Base-by-base conservation (phyloP, 2,113 vertebrate species). In the Varanus komodoensis region DNA sequence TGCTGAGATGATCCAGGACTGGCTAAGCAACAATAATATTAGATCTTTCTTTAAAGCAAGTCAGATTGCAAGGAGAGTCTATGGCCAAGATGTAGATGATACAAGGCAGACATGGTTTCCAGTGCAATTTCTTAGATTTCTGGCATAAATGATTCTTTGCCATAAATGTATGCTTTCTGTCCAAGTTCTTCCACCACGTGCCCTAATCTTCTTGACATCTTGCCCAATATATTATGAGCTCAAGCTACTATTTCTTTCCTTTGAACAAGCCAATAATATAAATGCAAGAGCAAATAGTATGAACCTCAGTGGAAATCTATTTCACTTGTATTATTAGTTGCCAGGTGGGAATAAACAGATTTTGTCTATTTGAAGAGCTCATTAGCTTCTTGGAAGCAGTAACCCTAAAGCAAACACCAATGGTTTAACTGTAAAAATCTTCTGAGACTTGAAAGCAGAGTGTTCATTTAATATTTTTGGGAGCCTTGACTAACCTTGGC, bases 181-280 rank as follows among this genome's bases (percentile, higher is more conserved):
- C 94, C 81, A 90, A 84, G 84, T 93, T 93, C 9, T 83, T 94
- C 81, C 92, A 93, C 89, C 88, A 95, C 91, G 91, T 94, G 92
- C 91, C 85, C 90, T 96, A 95, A 96, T 96, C 96, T 95, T 95
- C 93, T 95, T 96, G 95, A 92, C 92, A 91, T 68, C 94, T 93
- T 96, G 94, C 95, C 94, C 92, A 94, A 95, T 54, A 64, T 89
- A 94, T 93, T 95, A 95, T 87, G 89, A 96, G 86, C 84, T 94
- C 87, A 94, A 96, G 92, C 94, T 94, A 94, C 94, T 93, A 95
- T 94, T 96, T 96, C 92, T 96, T 96, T 96, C 94, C 94, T 94
- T 95, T 95, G 83, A 92, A 94, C 34, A 96, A 94, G 94, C 95
- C 94, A 96, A 83, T 95, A 94, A 91, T 90, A 93, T 77, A 94